Evolutionary conservation across 2,888 invertebrate genomes (phyloP), one percentile per base, ranked within the genome.

Genomic region (Melitaea athalia): DNA sequence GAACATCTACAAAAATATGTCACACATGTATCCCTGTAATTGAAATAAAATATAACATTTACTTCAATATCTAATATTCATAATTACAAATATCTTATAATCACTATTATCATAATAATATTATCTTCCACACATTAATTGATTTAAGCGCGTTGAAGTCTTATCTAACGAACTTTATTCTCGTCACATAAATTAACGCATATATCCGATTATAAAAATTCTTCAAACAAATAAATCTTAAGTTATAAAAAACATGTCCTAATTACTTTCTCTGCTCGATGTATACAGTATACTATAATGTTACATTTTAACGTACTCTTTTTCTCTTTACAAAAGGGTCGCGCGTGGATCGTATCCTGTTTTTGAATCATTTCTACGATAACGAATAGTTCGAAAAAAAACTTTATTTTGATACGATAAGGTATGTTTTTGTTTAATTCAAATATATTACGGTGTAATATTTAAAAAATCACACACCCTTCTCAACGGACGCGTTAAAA

Each of bases 61-160:
- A 24, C 24, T 24, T 24, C 24, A 24, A 24, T 24, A 24, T 24
- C 24, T 24, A 24, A 24, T 24, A 3, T 24, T 2, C 24, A 24
- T 24, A 24, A 24, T 24, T 1, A 24, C 1, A 24, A 24, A 2
- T 1, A 24, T 24, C 24, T 24, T 3, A 24, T 24, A 24, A 24
- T 3, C 1, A 47, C 6, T 8, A 50, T 17, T 11, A 17, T 50
- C 38, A 38, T 5, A 5, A 38, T 7, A 1, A 5, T 5, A 8
- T 45, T 5, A 8, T 45, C 10, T 14, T 11, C 11, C 17, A 53
- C 14, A 12, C 24, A 12, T 24, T 14, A 31, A 31, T 5, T 14
- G 31, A 12, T 31, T 31, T 24, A 33, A 52, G 77, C 80, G 83
- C 84, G 85, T 84, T 85, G 78, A 85, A 72, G 73, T 85, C 83